Percentiles rank a stretch among this genome's conserved stretches.
These are phyloP conservation scores for Conger conger DNA, from an alignment of 2,113 vertebrate species.

Conservation along the genomic window DNA sequence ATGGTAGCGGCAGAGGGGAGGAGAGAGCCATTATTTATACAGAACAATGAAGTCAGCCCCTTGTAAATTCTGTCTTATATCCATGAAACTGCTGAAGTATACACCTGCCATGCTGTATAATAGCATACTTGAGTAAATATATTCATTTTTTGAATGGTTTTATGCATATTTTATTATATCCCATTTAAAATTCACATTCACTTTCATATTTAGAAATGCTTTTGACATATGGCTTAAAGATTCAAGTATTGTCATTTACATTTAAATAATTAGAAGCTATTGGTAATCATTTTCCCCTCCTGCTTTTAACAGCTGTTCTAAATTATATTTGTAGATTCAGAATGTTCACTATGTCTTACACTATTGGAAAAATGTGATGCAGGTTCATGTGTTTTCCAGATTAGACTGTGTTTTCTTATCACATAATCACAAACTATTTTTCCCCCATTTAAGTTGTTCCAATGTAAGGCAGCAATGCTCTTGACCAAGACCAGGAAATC, in stretches of 20 bases:
- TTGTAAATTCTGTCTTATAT: neutral
- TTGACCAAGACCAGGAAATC: no score
- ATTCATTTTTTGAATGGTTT: neutral
- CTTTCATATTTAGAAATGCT: neutral
- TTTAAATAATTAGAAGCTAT: neutral
- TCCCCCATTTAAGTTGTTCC: no score
- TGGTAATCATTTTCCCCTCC: neutral
- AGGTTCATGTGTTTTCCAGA: no score
- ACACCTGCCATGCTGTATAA: neutral
- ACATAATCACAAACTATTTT: no score
- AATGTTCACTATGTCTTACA: no score
- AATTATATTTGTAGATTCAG: neutral
- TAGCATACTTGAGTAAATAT: neutral
- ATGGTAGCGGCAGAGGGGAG: neutral
- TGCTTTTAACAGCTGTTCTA: neutral
- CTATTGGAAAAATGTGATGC: no score
- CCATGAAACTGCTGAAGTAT: neutral
- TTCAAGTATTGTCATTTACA: neutral
- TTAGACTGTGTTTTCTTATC: no score
- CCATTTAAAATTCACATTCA: neutral
- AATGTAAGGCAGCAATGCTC: no score
- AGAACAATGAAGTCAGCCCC: neutral
- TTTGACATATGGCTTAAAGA: neutral
- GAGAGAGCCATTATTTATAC: neutral
- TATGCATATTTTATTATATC: neutral